Evolutionary conservation across 2,888 invertebrate genomes (phyloP).

Genomic region (Galerucella nymphaeae): DNA sequence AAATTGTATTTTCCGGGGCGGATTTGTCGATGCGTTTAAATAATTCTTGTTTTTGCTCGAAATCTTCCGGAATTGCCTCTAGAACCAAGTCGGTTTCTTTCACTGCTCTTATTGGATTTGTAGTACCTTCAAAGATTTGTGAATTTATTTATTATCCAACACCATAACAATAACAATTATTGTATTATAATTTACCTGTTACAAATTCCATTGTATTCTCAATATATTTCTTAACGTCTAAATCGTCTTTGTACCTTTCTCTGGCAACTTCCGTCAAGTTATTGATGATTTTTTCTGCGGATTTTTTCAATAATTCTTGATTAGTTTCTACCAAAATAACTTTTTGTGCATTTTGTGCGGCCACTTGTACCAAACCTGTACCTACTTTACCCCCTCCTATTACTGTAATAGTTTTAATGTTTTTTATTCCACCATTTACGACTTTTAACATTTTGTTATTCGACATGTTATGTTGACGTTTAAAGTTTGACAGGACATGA

Average conservation of each 20-base stretch:
- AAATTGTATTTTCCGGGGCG: constrained; percentile 12
- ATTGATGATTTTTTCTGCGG: constrained; percentile 10
- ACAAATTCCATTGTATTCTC: constrained; percentile 18
- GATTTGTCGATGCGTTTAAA: constrained; percentile 11
- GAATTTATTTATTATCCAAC: too few species aligned
- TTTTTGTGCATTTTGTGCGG: constrained; percentile 23
- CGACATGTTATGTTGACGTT: constrained; percentile 2
- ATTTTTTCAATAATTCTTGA: constrained; percentile 19
- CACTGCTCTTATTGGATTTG: constrained; percentile 6
- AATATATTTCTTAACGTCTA: constrained; percentile 18
- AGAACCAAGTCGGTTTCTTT: constrained; percentile 17
- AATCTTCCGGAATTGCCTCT: constrained; percentile 22
- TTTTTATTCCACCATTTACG: neutral
- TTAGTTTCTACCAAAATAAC: constrained; percentile 23
- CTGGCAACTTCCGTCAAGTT: constrained; percentile 8
- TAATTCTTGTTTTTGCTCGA: constrained; percentile 20
- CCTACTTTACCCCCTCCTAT: constrained; percentile 28
- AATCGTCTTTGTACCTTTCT: constrained; percentile 13
- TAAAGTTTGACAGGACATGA: neutral
- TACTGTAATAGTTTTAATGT: constrained; percentile 20
- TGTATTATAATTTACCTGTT: constrained; percentile 14
- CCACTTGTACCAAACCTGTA: constrained; percentile 18
- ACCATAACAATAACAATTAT: too few species aligned
- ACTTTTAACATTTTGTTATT: neutral
- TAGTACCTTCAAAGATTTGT: constrained; percentile 10